These are phyloP conservation scores for Anas acuta DNA, from an alignment of 2,797 vertebrate genomes.

Conservation along the genomic window DNA sequence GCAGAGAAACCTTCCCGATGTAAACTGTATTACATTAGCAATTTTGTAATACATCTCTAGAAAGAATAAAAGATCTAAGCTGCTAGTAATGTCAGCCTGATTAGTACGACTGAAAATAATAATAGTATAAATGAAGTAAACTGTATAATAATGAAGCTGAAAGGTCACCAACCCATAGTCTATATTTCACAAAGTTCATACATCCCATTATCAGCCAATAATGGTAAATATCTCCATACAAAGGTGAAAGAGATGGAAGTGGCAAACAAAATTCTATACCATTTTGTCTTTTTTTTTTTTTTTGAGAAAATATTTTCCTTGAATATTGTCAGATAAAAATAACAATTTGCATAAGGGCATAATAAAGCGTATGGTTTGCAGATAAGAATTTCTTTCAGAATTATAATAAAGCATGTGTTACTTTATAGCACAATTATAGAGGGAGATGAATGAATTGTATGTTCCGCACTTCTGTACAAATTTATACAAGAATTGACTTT, in stretches of 20 bases:
- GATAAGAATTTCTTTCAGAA: constrained; percentile 26
- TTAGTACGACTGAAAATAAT: background rate
- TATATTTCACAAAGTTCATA: background rate
- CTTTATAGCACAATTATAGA: constrained; percentile 21
- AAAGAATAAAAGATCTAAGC: background rate
- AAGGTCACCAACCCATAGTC: background rate
- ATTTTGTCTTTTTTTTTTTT: background rate
- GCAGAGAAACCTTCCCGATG: background rate
- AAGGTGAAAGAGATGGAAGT: background rate
- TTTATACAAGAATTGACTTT: constrained; percentile 34
- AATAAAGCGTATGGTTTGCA: constrained; percentile 29
- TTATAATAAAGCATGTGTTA: constrained; percentile 31
- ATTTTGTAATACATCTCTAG: background rate
- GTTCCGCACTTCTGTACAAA: background rate
- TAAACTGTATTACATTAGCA: background rate
- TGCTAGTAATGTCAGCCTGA: background rate
- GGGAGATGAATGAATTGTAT: constrained; percentile 8
- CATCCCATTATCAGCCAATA: background rate
- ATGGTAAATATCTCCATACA: background rate
- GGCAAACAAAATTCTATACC: background rate
- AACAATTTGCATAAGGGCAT: constrained; percentile 25
- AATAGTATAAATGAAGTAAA: background rate
- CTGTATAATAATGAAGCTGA: background rate
- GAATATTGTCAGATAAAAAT: background rate
- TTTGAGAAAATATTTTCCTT: background rate